Evolutionary conservation across 2,797 vertebrate species (phyloP).

Genomic region (Sylvilagus floridanus): DNA sequence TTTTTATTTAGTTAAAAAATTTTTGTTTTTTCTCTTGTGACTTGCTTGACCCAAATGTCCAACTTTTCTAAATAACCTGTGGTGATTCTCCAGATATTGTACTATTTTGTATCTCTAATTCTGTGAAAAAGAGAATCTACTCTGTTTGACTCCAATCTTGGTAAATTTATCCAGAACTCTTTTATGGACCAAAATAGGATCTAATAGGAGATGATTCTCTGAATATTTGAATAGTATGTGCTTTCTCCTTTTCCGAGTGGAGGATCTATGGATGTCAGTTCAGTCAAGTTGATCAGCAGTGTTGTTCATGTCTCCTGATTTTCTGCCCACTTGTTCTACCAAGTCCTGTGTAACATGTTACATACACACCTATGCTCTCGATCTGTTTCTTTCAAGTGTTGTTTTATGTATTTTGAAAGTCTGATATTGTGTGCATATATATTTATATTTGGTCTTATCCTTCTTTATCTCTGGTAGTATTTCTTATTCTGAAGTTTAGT

Average conservation of each 20-base stretch:
- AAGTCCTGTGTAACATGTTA: background rate
- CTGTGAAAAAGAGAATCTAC: background rate
- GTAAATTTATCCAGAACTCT: background rate
- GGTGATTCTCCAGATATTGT: background rate
- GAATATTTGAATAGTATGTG: background rate
- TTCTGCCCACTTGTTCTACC: background rate
- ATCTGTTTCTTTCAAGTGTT: background rate
- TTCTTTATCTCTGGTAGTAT: background rate
- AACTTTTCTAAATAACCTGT: background rate
- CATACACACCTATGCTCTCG: background rate
- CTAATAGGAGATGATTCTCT: background rate
- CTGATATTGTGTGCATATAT: background rate
- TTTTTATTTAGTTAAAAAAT: conserved; percentile 18
- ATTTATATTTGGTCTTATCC: background rate
- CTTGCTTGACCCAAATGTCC: background rate
- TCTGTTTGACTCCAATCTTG: background rate
- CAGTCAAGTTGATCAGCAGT: background rate
- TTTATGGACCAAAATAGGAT: background rate
- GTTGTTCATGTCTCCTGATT: background rate
- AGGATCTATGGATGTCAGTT: background rate
- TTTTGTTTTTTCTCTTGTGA: background rate
- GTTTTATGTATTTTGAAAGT: conserved; percentile 8
- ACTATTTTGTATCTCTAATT: background rate
- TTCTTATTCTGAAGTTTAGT: background rate
- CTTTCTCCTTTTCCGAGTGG: background rate